Base-by-base conservation (phyloP, 2,888 invertebrate species). In the Heliconius ismenius region DNA sequence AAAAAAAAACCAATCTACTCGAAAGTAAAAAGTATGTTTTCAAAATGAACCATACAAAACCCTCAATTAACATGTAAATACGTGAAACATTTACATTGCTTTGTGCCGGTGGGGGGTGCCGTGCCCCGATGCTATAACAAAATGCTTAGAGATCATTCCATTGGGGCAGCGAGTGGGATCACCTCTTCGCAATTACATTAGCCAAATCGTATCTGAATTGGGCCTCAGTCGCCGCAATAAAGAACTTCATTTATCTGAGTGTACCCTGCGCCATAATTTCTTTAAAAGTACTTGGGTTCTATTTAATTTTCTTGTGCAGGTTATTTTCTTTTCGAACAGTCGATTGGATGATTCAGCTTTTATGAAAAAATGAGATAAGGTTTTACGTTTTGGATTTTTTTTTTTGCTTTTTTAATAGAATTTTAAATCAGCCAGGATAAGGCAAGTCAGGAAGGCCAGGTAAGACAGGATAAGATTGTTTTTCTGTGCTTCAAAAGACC, bases 141-240 rank as follows among this genome's bases (percentile, higher is more conserved):
- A 78, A 75, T 74, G 78, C 70, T 79, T 78, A 77, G 79, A 77
- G 75, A 76, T 79, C 78, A 75, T 80, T 81, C 77, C 77, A 77
- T 73, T 65, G 76, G 79, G 80, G 77, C 75, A 79, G 82, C 83
- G 84, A 88, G 87, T 83, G 81, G 84, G 87, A 89, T 87, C 88
- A 88, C 86, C 87, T 87, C 87, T 87, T 78, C 86, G 87, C 89
- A 90, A 90, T 90, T 87, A 89, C 91, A 91, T 91, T 91, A 91
- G 87, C 88, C 84, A 89, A 91, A 91, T 91, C 89, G 88, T 89
- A 90, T 90, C 89, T 85, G 88, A 90, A 89, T 86, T 87, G 85
- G 85, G 86, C 85, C 81, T 83, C 84, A 83, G 87, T 88, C 86
- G 84, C 87, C 86, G 88, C 88, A 87, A 88, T 90, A 89, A 90